A percentile compares a stretch with the other conserved stretches of the same genome.
Evolutionary conservation across 2,113 vertebrate species (phyloP).

Genomic region (Podarcis cretensis): DNA sequence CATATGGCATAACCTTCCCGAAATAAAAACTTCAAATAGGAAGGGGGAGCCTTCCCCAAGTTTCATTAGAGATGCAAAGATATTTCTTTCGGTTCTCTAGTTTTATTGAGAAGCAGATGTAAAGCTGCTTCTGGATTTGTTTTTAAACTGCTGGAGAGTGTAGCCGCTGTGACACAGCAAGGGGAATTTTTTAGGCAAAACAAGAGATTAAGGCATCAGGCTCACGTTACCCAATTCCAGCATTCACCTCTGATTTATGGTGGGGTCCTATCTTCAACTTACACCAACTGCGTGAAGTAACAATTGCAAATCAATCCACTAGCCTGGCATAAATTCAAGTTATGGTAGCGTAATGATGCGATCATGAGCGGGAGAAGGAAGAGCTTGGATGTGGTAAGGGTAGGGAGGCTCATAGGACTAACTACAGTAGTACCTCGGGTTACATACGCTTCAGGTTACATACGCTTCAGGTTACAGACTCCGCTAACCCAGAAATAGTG

Average conservation of each 20-base stretch:
- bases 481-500: no score
- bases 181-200: background rate
- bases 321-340: background rate
- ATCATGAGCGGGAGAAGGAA: background rate
- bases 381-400: background rate
- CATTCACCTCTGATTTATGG: background rate
- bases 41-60: background rate
- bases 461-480: no score
- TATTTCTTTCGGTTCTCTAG: background rate
- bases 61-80: background rate
- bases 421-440: no score
- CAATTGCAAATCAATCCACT: background rate
- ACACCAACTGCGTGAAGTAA: background rate
- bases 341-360: background rate
- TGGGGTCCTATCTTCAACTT: background rate
- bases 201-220: background rate
- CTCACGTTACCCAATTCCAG: background rate
- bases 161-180: background rate
- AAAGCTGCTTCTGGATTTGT: background rate
- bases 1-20: background rate
- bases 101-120: background rate
- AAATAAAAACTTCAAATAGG: background rate
- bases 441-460: no score
- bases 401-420: background rate
- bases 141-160: background rate